Conservation (phyloP, 1,140 invertebrate species). For the Heliconius hewitsoni region DNA sequence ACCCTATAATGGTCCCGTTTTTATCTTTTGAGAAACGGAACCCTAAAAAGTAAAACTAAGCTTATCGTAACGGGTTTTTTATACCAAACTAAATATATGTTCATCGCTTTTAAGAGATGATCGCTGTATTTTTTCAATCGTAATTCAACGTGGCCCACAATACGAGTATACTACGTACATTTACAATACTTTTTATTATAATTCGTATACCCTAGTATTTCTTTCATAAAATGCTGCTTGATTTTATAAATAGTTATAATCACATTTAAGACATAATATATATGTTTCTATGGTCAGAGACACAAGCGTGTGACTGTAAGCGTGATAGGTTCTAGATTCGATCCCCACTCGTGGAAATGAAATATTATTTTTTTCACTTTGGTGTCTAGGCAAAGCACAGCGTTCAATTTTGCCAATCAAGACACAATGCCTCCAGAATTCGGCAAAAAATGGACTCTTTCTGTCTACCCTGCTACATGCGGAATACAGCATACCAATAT, state of each 20-base stretch:
- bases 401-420: too few species aligned
- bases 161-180: neutral
- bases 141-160: neutral
- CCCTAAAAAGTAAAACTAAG: neutral
- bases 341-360: too few species aligned
- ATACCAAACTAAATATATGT: neutral
- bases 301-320: too few species aligned
- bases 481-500: too few species aligned
- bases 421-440: too few species aligned
- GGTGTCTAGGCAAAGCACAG: too few species aligned
- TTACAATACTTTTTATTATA: slow-evolving; percentile 15
- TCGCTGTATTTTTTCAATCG: neutral
- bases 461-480: too few species aligned
- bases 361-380: too few species aligned
- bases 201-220: slow-evolving; percentile 9
- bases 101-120: neutral
- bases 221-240: slow-evolving; percentile 17
- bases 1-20: too few species aligned
- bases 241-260: neutral
- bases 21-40: too few species aligned
- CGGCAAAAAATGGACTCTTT: too few species aligned
- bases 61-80: neutral
- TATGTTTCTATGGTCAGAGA: neutral
- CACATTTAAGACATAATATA: neutral
- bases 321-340: too few species aligned